Percentiles rank a stretch among this genome's conserved stretches.
Evolutionary conservation across 37 sponge, comb jelly and placozoan genomes (phyloP).

Genomic region (Hexactinellida sp.): DNA sequence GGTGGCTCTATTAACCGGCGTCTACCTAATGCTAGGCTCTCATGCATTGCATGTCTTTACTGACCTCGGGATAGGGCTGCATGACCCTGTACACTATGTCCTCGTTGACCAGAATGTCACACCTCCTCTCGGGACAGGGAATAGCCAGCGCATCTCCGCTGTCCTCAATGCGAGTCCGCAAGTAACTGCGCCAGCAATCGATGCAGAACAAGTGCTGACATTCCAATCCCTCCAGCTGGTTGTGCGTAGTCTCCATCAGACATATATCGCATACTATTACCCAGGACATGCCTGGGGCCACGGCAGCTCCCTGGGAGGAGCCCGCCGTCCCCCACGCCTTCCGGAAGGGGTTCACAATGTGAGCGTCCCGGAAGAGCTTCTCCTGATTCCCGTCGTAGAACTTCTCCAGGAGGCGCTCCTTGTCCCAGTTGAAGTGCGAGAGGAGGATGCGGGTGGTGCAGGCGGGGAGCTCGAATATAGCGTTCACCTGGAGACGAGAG

Average conservation of each 20-base stretch:
- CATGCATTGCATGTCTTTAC: no score
- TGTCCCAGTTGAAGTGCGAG: slow-evolving; percentile 80
- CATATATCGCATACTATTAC: slow-evolving; percentile 74
- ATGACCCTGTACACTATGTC: slow-evolving; percentile 51
- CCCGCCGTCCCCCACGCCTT: neutral
- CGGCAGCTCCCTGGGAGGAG: neutral
- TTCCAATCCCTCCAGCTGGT: slow-evolving; percentile 53
- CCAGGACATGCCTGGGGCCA: neutral
- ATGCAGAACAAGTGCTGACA: slow-evolving; percentile 80
- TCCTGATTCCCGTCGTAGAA: slow-evolving; percentile 66
- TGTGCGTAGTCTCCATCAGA: slow-evolving; percentile 8
- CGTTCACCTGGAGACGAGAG: neutral
- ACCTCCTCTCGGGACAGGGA: slow-evolving; percentile 53
- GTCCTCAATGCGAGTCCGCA: slow-evolving; percentile 45
- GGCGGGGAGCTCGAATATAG: slow-evolving; percentile 42
- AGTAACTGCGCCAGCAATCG: slow-evolving; percentile 68
- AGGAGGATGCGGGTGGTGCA: slow-evolving; percentile 53
- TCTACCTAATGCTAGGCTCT: no score
- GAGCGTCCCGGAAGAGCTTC: slow-evolving; percentile 60
- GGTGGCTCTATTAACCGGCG: no score
- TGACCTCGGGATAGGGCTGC: neutral
- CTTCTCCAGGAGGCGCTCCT: slow-evolving; percentile 76
- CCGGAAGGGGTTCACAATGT: slow-evolving; percentile 38
- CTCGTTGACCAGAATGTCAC: slow-evolving; percentile 68
- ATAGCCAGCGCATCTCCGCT: slow-evolving; percentile 63